Evolutionary conservation across 2,797 vertebrate species (phyloP).

Genomic region (Pogoniulus pusillus): DNA sequence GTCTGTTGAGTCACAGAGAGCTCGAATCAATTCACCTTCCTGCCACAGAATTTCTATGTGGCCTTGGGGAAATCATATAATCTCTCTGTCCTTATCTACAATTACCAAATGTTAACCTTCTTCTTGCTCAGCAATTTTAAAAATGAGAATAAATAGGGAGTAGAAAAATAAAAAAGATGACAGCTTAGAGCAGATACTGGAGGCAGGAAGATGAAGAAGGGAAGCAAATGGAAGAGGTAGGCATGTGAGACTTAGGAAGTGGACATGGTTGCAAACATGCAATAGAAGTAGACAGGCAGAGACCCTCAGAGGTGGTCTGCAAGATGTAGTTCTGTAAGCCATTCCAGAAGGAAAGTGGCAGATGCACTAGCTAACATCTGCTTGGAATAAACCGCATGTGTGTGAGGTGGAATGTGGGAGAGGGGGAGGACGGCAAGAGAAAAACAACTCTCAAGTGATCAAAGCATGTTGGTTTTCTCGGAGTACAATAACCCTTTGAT

Average conservation of each 20-base stretch:
- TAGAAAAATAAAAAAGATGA: neutral
- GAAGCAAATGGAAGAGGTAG: neutral
- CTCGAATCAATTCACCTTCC: conserved; percentile 20
- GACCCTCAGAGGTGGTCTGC: neutral
- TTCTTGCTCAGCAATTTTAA: neutral
- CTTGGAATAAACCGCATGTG: conserved; percentile 1
- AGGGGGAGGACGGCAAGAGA: neutral
- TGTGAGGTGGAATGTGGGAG: neutral
- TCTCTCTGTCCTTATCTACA: conserved; percentile 18
- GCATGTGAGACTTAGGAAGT: neutral
- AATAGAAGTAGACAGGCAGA: neutral
- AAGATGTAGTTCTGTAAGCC: neutral
- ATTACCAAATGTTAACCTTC: neutral
- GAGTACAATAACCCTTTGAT: conserved; percentile 48
- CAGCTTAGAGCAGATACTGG: neutral
- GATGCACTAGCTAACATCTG: conserved; percentile 31
- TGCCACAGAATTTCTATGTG: neutral
- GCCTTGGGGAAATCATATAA: conserved; percentile 29
- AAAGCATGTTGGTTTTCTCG: conserved; percentile 16
- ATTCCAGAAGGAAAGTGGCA: conserved; percentile 37
- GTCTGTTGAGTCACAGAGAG: conserved; percentile 12
- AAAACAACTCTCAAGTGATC: conserved; percentile 14
- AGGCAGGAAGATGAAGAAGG: neutral
- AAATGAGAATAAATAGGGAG: neutral
- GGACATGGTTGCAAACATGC: neutral